A percentile compares a stretch with the other conserved stretches of the same genome.
Conservation (phyloP, 2,797 vertebrate genomes). For the Petrocephalus schoutedeni region DNA sequence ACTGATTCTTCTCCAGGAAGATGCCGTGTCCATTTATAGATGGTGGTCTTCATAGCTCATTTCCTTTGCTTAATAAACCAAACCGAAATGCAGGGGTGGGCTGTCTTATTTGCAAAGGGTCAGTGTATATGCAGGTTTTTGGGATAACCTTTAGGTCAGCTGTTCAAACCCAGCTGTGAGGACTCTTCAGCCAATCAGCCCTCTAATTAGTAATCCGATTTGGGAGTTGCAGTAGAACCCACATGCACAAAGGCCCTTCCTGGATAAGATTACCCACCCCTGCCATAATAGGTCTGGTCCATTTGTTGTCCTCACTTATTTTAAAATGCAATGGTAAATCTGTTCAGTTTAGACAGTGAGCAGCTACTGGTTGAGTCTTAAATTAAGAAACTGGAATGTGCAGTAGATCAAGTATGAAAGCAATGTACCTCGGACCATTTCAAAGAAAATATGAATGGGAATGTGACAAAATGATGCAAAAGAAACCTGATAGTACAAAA, state of each 20-base stretch:
- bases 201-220: too few species aligned
- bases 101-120: too few species aligned
- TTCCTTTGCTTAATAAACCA: conserved; percentile 16
- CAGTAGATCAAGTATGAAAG: neutral
- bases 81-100: neutral
- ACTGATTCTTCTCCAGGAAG: conserved; percentile 12
- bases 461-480: neutral
- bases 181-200: too few species aligned
- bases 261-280: too few species aligned
- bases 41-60: conserved; percentile 27
- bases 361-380: neutral
- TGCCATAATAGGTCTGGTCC: conserved; percentile 31
- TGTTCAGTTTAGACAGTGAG: neutral
- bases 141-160: too few species aligned
- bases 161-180: too few species aligned
- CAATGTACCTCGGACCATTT: neutral
- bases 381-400: neutral
- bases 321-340: neutral
- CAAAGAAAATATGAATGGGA: neutral
- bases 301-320: conserved; percentile 22
- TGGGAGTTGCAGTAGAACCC: too few species aligned
- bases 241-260: too few species aligned
- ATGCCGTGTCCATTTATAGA: neutral
- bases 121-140: too few species aligned
- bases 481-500: neutral